These are phyloP conservation scores for Grantiella picta DNA, from an alignment of 2,113 vertebrate species.

Conservation along the genomic window DNA sequence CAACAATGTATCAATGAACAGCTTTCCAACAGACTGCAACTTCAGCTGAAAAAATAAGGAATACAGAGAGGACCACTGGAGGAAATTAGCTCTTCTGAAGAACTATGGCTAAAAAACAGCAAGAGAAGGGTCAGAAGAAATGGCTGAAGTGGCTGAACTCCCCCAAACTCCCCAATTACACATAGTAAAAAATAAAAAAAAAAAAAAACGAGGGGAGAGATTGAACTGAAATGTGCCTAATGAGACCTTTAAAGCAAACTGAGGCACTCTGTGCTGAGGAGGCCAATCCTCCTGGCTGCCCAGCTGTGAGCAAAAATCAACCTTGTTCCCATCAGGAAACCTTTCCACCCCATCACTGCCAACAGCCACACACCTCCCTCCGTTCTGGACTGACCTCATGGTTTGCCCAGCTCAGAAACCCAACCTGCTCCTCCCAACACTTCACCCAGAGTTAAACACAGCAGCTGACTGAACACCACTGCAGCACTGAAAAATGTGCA, in stretches of 20 bases:
- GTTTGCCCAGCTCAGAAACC: background rate
- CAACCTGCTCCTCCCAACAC: background rate
- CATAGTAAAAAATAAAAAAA: background rate
- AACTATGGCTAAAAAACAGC: background rate
- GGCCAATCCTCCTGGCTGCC: background rate
- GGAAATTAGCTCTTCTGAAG: background rate
- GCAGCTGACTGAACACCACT: background rate
- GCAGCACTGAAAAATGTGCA: slow-evolving; percentile 8
- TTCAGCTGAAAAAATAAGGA: slow-evolving; percentile 11
- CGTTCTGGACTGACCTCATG: background rate
- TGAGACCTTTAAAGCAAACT: background rate
- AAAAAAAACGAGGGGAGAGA: background rate
- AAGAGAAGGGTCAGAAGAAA: background rate
- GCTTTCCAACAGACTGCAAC: slow-evolving; percentile 12
- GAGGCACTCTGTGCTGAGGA: background rate
- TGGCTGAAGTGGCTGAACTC: background rate
- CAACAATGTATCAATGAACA: background rate
- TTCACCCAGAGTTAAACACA: background rate
- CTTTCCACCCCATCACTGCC: background rate
- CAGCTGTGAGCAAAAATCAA: background rate
- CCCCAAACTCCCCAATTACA: background rate
- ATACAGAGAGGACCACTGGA: background rate
- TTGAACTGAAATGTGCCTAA: background rate
- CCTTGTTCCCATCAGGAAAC: background rate
- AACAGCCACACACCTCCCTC: background rate